Conservation (phyloP, 2,888 invertebrate genomes). For the Ophion obscuratus region DNA sequence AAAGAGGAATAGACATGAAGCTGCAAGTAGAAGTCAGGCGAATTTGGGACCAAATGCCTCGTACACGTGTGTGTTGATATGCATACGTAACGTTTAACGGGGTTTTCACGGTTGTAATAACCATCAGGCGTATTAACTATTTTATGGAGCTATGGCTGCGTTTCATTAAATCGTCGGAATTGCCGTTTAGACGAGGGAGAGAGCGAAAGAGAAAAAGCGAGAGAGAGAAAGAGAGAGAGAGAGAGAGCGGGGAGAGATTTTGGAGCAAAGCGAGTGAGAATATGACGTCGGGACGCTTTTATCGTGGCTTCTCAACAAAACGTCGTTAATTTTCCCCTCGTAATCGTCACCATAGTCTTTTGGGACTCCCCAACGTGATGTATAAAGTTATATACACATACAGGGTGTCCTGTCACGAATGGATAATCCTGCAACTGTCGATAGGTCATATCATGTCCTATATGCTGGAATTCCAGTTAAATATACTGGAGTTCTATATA, state of each 20-base stretch:
- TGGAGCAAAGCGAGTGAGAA: not conserved
- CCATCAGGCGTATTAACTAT: conserved; percentile 56
- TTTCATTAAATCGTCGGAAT: conserved; percentile 76
- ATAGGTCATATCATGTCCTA: not conserved
- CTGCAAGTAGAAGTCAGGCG: not conserved
- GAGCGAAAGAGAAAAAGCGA: conserved; percentile 37
- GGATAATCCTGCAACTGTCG: not conserved
- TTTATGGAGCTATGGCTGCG: conserved; percentile 20
- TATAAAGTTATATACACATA: not conserved
- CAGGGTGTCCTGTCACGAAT: too few relatives aligned
- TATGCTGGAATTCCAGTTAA: too few relatives aligned
- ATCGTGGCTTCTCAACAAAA: conserved; percentile 46
- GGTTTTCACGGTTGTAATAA: conserved; percentile 18
- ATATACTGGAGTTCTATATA: too few relatives aligned
- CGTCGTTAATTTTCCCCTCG: conserved; percentile 74
- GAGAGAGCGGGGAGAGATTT: not conserved
- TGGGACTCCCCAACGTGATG: not conserved
- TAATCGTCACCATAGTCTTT: conserved; percentile 67
- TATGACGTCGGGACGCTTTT: not conserved
- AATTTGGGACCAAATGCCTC: not conserved
- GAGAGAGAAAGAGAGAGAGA: not conserved
- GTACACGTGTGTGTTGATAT: not conserved
- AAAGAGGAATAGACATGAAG: not conserved
- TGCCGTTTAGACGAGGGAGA: conserved; percentile 33
- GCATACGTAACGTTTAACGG: conserved; percentile 8